Conservation (phyloP, 2,113 vertebrate genomes). For the Suncus etruscus region DNA sequence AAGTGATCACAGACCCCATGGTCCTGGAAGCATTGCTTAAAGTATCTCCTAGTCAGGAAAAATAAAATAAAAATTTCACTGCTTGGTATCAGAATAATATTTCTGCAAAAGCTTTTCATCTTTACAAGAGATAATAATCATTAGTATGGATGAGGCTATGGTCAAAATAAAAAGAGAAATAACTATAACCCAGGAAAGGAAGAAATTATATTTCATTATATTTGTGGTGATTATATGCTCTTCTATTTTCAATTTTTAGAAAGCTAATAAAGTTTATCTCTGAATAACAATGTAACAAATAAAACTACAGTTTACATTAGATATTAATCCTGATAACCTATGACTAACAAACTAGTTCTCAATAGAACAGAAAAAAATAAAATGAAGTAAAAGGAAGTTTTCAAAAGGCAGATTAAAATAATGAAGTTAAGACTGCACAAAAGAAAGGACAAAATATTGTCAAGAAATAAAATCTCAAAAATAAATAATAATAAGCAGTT, state of each 20-base stretch:
- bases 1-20: too few species aligned
- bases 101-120: neutral
- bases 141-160: neutral
- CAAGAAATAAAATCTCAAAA: neutral
- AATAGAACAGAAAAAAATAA: neutral
- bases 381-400: neutral
- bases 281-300: neutral
- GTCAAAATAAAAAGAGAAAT: neutral
- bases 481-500: neutral
- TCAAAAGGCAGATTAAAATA: neutral
- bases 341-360: neutral
- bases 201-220: neutral
- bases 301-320: slow-evolving; percentile 1
- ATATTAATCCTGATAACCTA: neutral
- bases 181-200: neutral
- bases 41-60: too few species aligned
- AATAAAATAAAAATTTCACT: neutral
- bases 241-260: neutral
- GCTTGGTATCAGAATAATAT: neutral
- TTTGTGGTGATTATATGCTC: neutral
- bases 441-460: neutral
- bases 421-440: neutral
- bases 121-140: neutral
- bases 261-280: neutral
- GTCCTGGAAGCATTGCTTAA: too few species aligned